phyloP scores from a whole-genome alignment of 2,888 invertebrate genomes.

The Eupelmus urozonus region DNA sequence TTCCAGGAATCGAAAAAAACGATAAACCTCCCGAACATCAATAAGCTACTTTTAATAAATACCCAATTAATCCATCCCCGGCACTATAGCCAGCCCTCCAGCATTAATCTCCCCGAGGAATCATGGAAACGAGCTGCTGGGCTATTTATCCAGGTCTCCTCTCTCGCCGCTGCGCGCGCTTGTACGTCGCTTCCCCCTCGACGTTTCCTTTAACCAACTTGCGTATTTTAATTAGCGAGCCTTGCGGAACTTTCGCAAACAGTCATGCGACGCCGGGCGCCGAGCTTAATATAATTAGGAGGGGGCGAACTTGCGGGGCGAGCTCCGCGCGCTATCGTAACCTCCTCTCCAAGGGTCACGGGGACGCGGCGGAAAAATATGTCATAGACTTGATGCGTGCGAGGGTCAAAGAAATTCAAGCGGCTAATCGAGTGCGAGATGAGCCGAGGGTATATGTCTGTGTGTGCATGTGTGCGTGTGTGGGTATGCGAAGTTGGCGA shows the following conservation, averaged over 20 bases:
- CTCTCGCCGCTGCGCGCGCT: neutral
- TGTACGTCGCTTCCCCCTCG: neutral
- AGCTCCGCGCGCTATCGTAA: no score
- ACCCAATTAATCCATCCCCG: neutral
- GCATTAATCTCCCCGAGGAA: conserved; percentile 14
- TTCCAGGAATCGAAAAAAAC: neutral
- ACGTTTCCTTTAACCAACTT: conserved; percentile 25
- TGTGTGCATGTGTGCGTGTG: neutral
- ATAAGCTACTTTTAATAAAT: neutral
- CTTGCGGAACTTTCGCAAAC: conserved; percentile 12
- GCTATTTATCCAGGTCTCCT: neutral
- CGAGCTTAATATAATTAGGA: conserved; percentile 43
- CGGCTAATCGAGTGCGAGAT: neutral
- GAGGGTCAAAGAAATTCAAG: neutral
- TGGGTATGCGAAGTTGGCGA: neutral
- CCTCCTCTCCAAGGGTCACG: no score
- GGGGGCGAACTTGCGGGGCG: conserved; percentile 5
- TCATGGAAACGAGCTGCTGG: neutral
- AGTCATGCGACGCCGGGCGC: neutral
- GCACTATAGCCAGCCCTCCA: neutral
- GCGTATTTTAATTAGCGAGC: conserved; percentile 44
- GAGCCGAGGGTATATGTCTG: no score
- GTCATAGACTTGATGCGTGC: no score
- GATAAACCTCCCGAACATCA: neutral
- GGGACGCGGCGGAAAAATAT: no score